phyloP scores from a whole-genome alignment of 2,888 invertebrate genomes.

The Polyommatus icarus region DNA sequence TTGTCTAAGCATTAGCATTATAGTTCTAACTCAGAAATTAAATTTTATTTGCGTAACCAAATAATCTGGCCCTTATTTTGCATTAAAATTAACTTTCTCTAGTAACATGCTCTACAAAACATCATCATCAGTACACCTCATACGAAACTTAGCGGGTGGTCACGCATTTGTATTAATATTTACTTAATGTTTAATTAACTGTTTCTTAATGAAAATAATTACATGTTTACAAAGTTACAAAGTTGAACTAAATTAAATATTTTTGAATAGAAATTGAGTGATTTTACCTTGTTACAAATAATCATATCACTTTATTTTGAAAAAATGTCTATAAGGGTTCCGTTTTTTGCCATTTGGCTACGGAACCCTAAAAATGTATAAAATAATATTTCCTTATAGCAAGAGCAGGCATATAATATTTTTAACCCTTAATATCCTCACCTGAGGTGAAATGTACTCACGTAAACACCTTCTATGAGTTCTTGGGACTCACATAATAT shows the following conservation, averaged over 20 bases:
- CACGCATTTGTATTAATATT: constrained; percentile 8
- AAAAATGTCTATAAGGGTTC: no score
- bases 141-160: neutral
- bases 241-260: neutral
- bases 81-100: neutral
- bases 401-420: no score
- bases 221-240: neutral
- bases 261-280: neutral
- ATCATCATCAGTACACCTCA: constrained; percentile 5
- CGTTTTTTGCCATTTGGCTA: no score
- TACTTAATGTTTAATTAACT: constrained; percentile 8
- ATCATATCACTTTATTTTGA: no score
- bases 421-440: no score
- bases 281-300: neutral
- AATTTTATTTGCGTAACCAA: neutral
- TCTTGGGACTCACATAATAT: no score
- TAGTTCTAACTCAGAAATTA: neutral
- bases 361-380: no score
- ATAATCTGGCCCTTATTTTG: neutral
- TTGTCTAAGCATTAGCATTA: no score
- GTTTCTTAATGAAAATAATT: constrained; percentile 14
- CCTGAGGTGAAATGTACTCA: no score
- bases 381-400: no score
- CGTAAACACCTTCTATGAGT: no score
- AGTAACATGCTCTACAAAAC: neutral